Evolutionary conservation across 2,797 vertebrate genomes (phyloP), one percentile per base, ranked within the genome.

Genomic region (Podarcis lilfordi): DNA sequence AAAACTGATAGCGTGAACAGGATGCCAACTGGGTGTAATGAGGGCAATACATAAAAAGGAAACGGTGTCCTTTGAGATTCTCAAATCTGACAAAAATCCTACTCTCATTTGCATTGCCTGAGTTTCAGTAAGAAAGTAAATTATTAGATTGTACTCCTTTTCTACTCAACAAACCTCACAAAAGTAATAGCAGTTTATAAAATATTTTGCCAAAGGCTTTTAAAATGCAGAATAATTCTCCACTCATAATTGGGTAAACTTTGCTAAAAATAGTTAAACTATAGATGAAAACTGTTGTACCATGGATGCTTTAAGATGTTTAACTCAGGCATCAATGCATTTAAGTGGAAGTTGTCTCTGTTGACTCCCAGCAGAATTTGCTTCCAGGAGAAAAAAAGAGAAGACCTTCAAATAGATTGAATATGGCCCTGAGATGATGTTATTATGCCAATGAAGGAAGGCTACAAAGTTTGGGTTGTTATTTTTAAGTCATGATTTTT

Each of bases 221-320:
- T 81, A 32, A 80, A 81, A 81, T 21, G n/a, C 69, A 74, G 25
- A 87, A 74, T 75, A 75, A 81, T 81, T 87, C 50, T 74, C 69
- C 29, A 59, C 35, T 86, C 21, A 55, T 86, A 72, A 86, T 71
- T 80, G 78, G 32, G 25, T 86, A 80, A 80, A 72, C 92, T 93
- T 92, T 94, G 94, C 91, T 68, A 86, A 71, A 66, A 71, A 85
- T 17, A 19, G 45, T 61, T 74, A 74, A n/a, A 45, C 40, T 25
- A 11, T n/a, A n/a, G 77, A 61, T 10, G 23, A 5, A 78, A 68
- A 80, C 27, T 45, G 59, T 80, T 17, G 23, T 59, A 71, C 66
- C 5, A 55, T 50, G 27, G 84, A 66, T 85, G 7, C 17, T 72
- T 50, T 84, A 35, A 72, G 21, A 5, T 6, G 35, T 27, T 75